These are phyloP conservation scores for Hippasteria phrygiana DNA, from an alignment of 53 echinoderm and acorn worm species.

Conservation along the genomic window DNA sequence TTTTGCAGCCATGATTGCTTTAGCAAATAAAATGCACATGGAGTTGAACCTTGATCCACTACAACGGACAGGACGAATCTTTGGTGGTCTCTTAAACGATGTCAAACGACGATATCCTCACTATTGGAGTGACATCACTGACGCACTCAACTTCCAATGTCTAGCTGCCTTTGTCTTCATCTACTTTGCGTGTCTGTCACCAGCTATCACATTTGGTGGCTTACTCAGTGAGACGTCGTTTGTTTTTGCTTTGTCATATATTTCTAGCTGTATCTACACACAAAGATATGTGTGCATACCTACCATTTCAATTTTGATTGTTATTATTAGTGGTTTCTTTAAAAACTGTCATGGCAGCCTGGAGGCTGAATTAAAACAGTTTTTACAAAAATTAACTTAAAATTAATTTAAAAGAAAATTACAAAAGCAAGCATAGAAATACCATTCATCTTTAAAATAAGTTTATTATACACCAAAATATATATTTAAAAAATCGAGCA, in stretches of 20 bases:
- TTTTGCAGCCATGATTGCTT: constrained; percentile 34
- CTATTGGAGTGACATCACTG: constrained; percentile 78
- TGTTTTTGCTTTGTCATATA: background rate
- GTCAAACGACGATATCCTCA: constrained; percentile 74
- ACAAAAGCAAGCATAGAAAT: too few relatives aligned
- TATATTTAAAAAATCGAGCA: too few relatives aligned
- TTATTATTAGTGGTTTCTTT: too few relatives aligned
- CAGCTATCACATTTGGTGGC: constrained; percentile 90
- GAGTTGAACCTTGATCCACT: constrained; percentile 73
- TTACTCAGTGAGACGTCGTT: constrained; percentile 66
- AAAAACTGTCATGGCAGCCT: too few relatives aligned
- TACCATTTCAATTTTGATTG: too few relatives aligned
- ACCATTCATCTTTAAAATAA: too few relatives aligned
- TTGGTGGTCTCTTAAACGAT: constrained; percentile 85
- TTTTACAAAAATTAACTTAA: too few relatives aligned
- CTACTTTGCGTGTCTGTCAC: constrained; percentile 83
- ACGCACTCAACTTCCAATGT: constrained; percentile 84
- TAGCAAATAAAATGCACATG: constrained; percentile 40
- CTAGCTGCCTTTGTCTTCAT: constrained; percentile 86
- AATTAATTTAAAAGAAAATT: too few relatives aligned
- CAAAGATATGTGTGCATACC: too few relatives aligned
- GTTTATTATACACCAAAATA: too few relatives aligned
- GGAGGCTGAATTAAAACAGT: too few relatives aligned
- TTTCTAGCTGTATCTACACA: too few relatives aligned
- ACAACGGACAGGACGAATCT: constrained; percentile 74